Evolutionary conservation across 2,797 vertebrate genomes (phyloP), one percentile per base, ranked within the genome.

Genomic region (Ambastaia sidthimunki): DNA sequence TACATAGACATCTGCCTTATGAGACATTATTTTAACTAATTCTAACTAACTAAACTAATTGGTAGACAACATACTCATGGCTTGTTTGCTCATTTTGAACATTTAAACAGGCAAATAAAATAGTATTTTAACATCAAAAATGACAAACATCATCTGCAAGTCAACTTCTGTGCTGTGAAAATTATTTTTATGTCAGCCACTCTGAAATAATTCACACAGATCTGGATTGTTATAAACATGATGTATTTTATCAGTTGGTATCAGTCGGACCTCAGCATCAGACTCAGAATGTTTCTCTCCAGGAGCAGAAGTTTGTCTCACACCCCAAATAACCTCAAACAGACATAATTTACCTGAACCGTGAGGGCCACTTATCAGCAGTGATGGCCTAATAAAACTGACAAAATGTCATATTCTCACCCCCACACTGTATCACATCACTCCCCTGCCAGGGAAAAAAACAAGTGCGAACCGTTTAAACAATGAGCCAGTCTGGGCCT

Each of bases 311-410:
- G 31, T 57, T 76, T 25, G 11, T 83, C 80, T 66, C 21, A 47
- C 28, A 80, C 78, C 87, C 74, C 84, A 86, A 83, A 87, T 83
- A 73, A 83, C 69, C 72, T 77, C 54, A 73, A 54, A 70, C 76
- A 62, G 70, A 62, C 67, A 89, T 92, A 88, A 91, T 92, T 94
- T 92, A 94, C 87, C 85, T 85, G 76, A 82, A 90, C 89, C 82
- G 88, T 82, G 84, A 85, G 90, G 89, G 85, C 85, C 90, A 87
- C 89, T 91, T 80, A 93, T 93, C 89, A 88, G 89, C 92, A 83
- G 89, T 90, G 89, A 80, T 86, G 84, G 83, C 86, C 88, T 88
- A 78, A 74, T 86, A 90, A 91, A 92, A 87, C 85, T 73, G 88
- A 88, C 87, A 90, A 90, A 86, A 85, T 71, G 87, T 85, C 81